Percentiles rank a stretch among this genome's conserved stretches.
Conservation (phyloP, 2,113 vertebrate species). For the Tragulus kanchil region DNA sequence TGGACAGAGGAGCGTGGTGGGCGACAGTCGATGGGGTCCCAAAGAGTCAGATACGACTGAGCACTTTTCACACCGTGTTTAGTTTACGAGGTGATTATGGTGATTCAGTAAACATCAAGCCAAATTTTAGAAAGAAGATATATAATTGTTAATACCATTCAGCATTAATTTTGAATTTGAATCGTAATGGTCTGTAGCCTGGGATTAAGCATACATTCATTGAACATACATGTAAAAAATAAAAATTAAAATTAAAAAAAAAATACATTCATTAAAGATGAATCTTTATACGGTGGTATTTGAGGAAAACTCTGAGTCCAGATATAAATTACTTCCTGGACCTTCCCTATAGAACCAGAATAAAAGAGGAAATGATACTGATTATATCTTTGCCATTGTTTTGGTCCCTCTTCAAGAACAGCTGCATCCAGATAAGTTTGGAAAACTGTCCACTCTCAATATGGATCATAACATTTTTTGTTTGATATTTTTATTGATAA, state of each 20-base stretch:
- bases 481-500: not conserved
- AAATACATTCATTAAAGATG: not conserved
- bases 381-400: not conserved
- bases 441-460: not conserved
- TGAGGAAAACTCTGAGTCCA: not conserved
- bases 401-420: not conserved
- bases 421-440: not conserved
- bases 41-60: not conserved
- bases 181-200: not conserved
- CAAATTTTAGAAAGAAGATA: not conserved
- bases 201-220: not conserved
- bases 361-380: not conserved
- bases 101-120: not conserved
- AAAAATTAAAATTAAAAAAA: too few species aligned
- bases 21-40: not conserved
- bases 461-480: not conserved
- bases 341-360: not conserved
- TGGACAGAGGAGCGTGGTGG: not conserved
- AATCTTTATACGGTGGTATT: not conserved
- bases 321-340: not conserved
- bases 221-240: too few species aligned
- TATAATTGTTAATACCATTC: not conserved
- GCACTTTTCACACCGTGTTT: not conserved
- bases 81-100: not conserved
- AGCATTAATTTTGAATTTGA: conserved; percentile 24